A percentile compares a stretch with the other conserved stretches of the same genome.
phyloP scores from a whole-genome alignment of 2,113 vertebrate genomes.

The Platycercus adscitus region DNA sequence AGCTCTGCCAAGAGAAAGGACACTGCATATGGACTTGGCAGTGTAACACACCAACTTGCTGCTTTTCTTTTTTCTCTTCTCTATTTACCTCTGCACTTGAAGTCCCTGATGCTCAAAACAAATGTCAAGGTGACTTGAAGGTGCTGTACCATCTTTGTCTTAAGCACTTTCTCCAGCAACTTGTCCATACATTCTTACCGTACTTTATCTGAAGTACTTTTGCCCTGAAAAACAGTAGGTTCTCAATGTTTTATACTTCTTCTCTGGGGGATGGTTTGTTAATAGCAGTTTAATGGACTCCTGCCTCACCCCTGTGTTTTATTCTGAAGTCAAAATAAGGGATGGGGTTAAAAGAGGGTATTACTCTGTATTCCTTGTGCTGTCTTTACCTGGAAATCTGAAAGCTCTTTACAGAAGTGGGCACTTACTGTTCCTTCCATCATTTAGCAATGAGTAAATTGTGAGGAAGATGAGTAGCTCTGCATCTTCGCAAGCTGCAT shows the following conservation, averaged over 20 bases:
- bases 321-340: not conserved
- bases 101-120: not conserved
- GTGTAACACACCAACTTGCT: not conserved
- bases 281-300: not conserved
- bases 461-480: not conserved
- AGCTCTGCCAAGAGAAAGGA: not conserved
- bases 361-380: not conserved
- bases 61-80: not conserved
- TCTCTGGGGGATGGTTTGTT: not conserved
- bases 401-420: not conserved
- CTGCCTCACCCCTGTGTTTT: not conserved
- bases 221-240: not conserved
- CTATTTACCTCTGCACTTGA: not conserved
- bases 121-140: not conserved
- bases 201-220: not conserved
- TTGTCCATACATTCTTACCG: not conserved
- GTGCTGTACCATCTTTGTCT: not conserved
- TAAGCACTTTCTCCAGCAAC: not conserved
- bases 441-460: not conserved
- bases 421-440: not conserved
- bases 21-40: accelerated
- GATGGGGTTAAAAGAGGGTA: not conserved
- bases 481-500: not conserved
- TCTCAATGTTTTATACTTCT: not conserved
- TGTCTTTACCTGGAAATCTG: not conserved